These are phyloP conservation scores for Lepilemur septentrionalis DNA, from an alignment of 2,797 vertebrate species.

Conservation along the genomic window DNA sequence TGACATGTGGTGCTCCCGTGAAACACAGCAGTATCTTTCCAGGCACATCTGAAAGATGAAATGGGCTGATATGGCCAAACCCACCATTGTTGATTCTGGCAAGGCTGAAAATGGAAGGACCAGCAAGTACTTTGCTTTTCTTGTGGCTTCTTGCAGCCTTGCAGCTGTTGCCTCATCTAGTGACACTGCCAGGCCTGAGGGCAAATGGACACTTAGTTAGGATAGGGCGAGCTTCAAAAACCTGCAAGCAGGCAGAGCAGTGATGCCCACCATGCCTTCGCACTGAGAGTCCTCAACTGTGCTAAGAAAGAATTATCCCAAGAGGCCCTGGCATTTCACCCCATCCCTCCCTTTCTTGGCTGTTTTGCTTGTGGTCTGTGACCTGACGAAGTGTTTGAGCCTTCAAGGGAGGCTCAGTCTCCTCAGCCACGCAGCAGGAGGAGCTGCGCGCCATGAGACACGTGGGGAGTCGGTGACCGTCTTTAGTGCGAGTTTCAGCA, in stretches of 20 bases:
- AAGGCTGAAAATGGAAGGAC: constrained; percentile 79
- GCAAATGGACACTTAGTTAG: constrained; percentile 75
- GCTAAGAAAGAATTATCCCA: constrained; percentile 49
- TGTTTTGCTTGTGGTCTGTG: background rate
- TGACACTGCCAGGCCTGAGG: constrained; percentile 69
- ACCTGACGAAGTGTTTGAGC: background rate
- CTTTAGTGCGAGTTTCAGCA: background rate
- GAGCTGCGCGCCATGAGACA: fast-evolving
- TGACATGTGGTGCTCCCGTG: background rate
- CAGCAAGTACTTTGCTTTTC: constrained; percentile 80
- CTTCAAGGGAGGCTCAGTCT: background rate
- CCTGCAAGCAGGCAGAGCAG: constrained; percentile 49
- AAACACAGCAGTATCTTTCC: background rate
- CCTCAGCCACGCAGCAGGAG: fast-evolving
- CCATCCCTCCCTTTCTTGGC: fast-evolving
- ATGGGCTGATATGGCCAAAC: background rate
- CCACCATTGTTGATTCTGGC: constrained; percentile 76
- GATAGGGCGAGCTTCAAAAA: constrained; percentile 72
- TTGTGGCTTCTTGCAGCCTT: constrained; percentile 66
- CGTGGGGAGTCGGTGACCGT: background rate
- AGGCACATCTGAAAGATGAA: background rate
- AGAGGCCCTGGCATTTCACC: background rate
- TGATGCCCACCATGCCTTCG: constrained; percentile 49
- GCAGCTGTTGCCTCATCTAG: constrained; percentile 79
- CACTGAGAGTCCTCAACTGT: background rate